These are phyloP conservation scores for Melanchra persicariae DNA, from an alignment of 2,888 invertebrate species.

Conservation along the genomic window DNA sequence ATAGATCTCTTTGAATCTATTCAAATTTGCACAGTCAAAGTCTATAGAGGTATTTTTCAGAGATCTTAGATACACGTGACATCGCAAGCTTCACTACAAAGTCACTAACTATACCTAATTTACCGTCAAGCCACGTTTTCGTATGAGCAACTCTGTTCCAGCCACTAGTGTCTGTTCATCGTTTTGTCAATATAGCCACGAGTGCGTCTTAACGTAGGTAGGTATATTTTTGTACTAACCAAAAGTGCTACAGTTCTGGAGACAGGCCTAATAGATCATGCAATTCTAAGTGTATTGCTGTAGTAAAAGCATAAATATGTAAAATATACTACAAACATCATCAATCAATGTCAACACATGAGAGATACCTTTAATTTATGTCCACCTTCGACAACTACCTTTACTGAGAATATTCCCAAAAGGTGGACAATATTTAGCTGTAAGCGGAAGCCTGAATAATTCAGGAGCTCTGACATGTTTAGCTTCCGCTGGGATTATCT, in stretches of 20 bases:
- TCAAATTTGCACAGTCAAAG: too few species aligned
- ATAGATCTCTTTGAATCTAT: too few species aligned
- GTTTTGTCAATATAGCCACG: not conserved
- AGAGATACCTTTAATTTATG: slow-evolving; percentile 5
- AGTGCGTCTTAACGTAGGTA: too few species aligned
- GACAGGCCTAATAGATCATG: not conserved
- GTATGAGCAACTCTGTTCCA: not conserved
- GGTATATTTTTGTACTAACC: not conserved
- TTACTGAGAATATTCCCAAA: not conserved
- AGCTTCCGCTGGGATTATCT: slow-evolving; percentile 17
- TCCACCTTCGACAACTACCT: not conserved
- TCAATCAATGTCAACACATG: slow-evolving; percentile 21
- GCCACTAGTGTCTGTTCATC: not conserved
- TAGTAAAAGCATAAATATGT: not conserved
- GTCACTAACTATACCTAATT: not conserved
- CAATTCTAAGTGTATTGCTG: slow-evolving; percentile 1
- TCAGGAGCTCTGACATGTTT: slow-evolving; percentile 8
- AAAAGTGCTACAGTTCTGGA: not conserved
- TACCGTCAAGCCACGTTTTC: not conserved
- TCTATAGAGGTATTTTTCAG: too few species aligned
- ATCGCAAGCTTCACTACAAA: not conserved
- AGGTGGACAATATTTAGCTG: not conserved
- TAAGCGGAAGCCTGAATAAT: not conserved
- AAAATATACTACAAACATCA: not conserved
- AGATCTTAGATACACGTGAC: too few species aligned